Evolutionary conservation across 2,888 invertebrate genomes (phyloP).

Genomic region (Pseudeuparius sepicola): DNA sequence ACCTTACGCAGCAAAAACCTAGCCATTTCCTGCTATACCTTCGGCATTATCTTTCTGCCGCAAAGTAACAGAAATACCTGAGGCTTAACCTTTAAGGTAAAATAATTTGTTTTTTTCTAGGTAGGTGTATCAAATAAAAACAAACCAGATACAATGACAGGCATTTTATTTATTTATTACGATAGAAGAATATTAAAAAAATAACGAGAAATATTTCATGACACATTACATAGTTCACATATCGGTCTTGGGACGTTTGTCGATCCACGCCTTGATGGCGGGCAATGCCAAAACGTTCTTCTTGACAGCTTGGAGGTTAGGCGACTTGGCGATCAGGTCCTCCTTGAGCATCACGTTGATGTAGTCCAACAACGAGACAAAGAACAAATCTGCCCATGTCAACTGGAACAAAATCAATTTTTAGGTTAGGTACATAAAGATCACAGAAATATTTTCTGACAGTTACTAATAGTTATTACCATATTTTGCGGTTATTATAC

Average conservation of each 20-base stretch:
- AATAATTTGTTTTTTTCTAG: no score
- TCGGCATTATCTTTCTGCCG: no score
- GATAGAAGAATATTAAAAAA: constrained; percentile 2
- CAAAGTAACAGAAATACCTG: no score
- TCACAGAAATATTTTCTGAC: constrained; percentile 4
- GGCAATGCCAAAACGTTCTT: constrained; percentile 23
- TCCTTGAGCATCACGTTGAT: constrained; percentile 34
- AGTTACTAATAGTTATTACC: constrained; percentile 10
- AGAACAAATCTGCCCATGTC: constrained; percentile 56
- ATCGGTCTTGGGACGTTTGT: constrained; percentile 23
- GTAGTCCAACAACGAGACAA: constrained; percentile 49
- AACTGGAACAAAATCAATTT: no score
- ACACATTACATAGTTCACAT: constrained; percentile 5
- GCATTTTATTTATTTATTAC: no score
- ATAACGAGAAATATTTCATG: not conserved
- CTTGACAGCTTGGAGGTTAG: constrained; percentile 22
- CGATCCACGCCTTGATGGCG: constrained; percentile 25
- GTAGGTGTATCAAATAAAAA: no score
- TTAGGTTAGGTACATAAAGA: no score
- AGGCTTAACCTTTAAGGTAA: no score
- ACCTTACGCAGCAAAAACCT: no score
- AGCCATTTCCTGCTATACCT: no score
- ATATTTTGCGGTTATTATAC: no score
- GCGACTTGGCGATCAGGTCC: constrained; percentile 23
- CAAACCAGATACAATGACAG: no score